These are phyloP conservation scores for Pterois miles DNA, from an alignment of 2,797 vertebrate species.

Conservation along the genomic window DNA sequence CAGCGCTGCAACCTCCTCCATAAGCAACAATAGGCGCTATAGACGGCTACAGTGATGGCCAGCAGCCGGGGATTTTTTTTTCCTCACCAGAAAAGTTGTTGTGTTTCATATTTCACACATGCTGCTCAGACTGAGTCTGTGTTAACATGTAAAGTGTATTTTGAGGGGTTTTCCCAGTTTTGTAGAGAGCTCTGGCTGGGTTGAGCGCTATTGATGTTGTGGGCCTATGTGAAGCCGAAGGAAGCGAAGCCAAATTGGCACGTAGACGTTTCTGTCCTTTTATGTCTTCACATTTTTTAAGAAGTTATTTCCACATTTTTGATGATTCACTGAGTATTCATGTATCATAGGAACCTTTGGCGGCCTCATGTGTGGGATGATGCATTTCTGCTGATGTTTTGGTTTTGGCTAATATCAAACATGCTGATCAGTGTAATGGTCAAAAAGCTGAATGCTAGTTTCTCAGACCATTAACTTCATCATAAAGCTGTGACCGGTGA, in stretches of 20 bases:
- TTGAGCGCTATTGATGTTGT: no score
- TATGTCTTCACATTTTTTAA: no score
- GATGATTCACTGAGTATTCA: no score
- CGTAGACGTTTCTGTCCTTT: no score
- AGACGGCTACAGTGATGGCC: not conserved
- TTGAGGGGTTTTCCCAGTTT: no score
- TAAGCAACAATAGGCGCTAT: not conserved
- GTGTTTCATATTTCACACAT: not conserved
- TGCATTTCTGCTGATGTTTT: not conserved
- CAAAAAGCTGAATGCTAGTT: not conserved
- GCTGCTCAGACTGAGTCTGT: not conserved
- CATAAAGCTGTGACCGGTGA: not conserved
- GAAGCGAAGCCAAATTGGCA: no score
- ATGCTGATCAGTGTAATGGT: no score
- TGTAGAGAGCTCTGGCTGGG: no score
- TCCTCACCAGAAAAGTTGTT: not conserved
- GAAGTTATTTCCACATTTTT: no score
- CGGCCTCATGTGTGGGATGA: not conserved
- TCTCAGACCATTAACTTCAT: not conserved
- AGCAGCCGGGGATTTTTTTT: not conserved
- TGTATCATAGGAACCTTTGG: no score
- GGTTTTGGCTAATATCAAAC: not conserved
- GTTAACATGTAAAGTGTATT: not conserved
- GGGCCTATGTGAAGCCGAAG: not conserved
- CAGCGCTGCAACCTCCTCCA: not conserved